These are phyloP conservation scores for Neotragus pygmaeus DNA, from an alignment of 2,113 vertebrate species.

Conservation along the genomic window DNA sequence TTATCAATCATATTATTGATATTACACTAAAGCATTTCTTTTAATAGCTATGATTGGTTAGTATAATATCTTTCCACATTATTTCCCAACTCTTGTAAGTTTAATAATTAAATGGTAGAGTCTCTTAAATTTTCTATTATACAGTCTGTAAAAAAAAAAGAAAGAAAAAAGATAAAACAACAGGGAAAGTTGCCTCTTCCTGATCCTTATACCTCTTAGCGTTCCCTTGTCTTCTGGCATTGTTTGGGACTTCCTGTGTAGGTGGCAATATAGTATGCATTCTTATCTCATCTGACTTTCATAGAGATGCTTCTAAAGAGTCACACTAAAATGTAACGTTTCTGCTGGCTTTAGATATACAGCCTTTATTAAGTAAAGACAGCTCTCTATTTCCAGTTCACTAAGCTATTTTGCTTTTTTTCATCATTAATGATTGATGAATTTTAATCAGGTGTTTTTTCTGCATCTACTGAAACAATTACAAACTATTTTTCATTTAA, in stretches of 20 bases:
- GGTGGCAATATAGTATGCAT: neutral
- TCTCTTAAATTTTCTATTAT: neutral
- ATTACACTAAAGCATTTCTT: neutral
- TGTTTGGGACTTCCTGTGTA: neutral
- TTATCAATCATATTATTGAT: neutral
- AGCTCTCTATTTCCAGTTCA: neutral
- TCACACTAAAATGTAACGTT: neutral
- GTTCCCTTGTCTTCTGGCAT: neutral
- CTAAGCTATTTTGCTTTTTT: neutral
- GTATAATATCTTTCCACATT: neutral
- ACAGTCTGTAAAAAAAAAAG: neutral
- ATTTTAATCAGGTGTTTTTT: constrained; percentile 25
- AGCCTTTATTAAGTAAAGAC: neutral
- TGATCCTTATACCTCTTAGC: neutral
- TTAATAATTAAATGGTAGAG: neutral
- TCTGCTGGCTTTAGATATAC: neutral
- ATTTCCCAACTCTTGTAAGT: neutral
- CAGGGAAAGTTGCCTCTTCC: neutral
- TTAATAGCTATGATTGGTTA: neutral
- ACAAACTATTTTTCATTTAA: neutral
- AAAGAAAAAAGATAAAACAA: neutral
- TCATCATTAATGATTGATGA: neutral
- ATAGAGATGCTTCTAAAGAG: neutral
- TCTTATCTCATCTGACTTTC: neutral
- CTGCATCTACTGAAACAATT: neutral